A percentile compares a stretch with the other conserved stretches of the same genome.
Evolutionary conservation across 2,113 vertebrate species (phyloP).

Genomic region (Plestiodon gilberti): DNA sequence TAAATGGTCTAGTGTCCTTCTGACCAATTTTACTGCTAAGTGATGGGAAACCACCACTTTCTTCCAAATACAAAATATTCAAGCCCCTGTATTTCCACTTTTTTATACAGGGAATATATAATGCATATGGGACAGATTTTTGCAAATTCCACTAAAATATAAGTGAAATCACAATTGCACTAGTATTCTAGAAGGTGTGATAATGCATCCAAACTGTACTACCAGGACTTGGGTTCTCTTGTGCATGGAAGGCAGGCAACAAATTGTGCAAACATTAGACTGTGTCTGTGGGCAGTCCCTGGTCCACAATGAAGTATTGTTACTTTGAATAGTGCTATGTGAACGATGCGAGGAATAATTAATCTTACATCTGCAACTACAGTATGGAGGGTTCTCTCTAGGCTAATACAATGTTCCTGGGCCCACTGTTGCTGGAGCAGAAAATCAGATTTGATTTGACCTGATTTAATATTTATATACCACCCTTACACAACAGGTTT

Average conservation of each 20-base stretch:
- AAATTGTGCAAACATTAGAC: background rate
- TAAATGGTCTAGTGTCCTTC: background rate
- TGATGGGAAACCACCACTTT: background rate
- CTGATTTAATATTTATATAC: background rate
- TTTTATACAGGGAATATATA: too few relatives aligned
- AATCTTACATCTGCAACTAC: background rate
- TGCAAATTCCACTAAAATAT: background rate
- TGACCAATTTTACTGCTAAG: background rate
- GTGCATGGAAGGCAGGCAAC: background rate
- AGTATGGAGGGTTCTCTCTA: too few relatives aligned
- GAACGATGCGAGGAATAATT: background rate
- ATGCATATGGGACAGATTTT: background rate
- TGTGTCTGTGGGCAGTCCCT: background rate
- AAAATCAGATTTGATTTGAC: background rate
- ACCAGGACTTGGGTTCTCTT: background rate
- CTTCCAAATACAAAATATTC: background rate
- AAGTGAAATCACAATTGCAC: background rate
- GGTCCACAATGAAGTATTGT: background rate
- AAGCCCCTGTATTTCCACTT: background rate
- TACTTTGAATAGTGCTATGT: background rate
- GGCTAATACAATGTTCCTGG: background rate
- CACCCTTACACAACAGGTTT: background rate
- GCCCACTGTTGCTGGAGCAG: background rate
- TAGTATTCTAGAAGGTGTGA: background rate
- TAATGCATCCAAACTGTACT: background rate